Evolutionary conservation across 92 coral and sea anemone species (phyloP).

Genomic region (Virgularia gustaviana): DNA sequence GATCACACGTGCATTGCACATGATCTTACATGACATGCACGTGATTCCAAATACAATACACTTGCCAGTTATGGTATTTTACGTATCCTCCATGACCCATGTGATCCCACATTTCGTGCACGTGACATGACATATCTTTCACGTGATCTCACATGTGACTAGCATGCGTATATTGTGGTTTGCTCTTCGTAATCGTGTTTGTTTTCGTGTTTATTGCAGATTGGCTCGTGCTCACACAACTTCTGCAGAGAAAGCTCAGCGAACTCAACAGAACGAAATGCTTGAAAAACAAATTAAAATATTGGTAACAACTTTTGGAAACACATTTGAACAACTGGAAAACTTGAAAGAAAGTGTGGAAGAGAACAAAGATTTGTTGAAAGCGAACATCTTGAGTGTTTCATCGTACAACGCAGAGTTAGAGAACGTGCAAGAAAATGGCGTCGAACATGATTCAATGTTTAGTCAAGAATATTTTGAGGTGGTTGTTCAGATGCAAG

Average conservation of each 20-base stretch:
- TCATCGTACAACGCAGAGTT: not conserved
- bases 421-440: not conserved
- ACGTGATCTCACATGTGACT: too few relatives aligned
- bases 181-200: not conserved
- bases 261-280: constrained; percentile 7
- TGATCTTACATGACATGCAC: too few relatives aligned
- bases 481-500: constrained; percentile 24
- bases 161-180: not conserved
- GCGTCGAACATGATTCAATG: not conserved
- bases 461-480: constrained; percentile 1
- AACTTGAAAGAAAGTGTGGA: constrained; percentile 10
- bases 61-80: too few relatives aligned
- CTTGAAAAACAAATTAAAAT: constrained; percentile 19
- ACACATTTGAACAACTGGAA: constrained; percentile 21
- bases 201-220: not conserved
- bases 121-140: too few relatives aligned
- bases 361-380: constrained; percentile 21
- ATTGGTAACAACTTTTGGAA: constrained; percentile 4
- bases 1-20: too few relatives aligned
- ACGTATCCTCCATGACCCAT: too few relatives aligned
- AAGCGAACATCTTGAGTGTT: constrained; percentile 1
- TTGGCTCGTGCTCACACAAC: not conserved
- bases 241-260: not conserved
- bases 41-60: too few relatives aligned
- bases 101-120: too few relatives aligned